Evolutionary conservation across 2,888 invertebrate genomes (phyloP).

Genomic region (Leucophora obtusa): DNA sequence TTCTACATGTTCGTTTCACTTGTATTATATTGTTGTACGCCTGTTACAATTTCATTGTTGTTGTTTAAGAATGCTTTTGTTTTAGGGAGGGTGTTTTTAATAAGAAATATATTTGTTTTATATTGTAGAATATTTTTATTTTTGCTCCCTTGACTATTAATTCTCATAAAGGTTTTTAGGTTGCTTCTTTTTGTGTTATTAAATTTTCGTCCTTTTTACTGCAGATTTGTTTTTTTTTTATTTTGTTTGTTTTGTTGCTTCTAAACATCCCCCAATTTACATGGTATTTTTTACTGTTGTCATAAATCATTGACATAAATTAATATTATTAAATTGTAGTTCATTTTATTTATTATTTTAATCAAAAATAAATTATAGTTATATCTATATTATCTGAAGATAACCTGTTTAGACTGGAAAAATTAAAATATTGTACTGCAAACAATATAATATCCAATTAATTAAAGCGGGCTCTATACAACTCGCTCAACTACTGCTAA

Average conservation of each 20-base stretch:
- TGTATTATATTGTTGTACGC: not conserved
- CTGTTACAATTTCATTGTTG: not conserved
- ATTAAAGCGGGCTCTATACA: too few species aligned
- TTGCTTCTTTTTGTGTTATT: not conserved
- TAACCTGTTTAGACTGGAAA: not conserved
- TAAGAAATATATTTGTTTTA: not conserved
- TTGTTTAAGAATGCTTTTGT: conserved; percentile 5
- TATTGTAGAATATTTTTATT: not conserved
- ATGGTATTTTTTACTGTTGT: conserved; percentile 12
- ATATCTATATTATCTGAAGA: not conserved
- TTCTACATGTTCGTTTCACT: not conserved
- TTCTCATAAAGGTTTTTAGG: not conserved
- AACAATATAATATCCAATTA: too few species aligned
- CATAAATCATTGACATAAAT: conserved; percentile 3
- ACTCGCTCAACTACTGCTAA: too few species aligned
- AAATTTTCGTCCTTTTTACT: not conserved
- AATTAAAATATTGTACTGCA: too few species aligned
- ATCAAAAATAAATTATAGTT: too few species aligned
- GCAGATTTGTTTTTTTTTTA: too few species aligned
- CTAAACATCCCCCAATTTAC: not conserved
- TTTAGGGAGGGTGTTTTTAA: not conserved
- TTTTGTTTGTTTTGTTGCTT: not conserved
- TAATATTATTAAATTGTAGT: conserved; percentile 21
- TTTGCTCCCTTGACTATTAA: conserved; percentile 4
- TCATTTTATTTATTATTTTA: not conserved